Evolutionary conservation across 2,797 vertebrate genomes (phyloP), one percentile per base, ranked within the genome.

Genomic region (Fistularia tabacaria): DNA sequence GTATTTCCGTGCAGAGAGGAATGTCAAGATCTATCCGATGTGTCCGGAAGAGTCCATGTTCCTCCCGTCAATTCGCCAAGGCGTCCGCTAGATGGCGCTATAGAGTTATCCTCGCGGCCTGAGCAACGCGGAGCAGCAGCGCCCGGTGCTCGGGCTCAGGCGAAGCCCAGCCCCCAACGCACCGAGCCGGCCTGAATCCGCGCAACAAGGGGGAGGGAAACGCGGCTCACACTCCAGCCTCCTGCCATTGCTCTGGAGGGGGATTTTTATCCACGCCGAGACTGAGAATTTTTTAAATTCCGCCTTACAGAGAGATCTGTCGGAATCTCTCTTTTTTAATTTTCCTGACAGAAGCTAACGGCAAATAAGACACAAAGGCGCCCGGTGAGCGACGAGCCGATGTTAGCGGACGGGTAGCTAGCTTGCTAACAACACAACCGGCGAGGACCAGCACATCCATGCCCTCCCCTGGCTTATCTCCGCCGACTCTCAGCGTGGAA

Each of bases 101-200:
- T 36, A 14, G 8, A 14, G n/a, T 49, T 25, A 56, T 38, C 13
- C 4, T 1, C 9, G 57, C 60, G 73, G 76, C 65, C 68, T 59
- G 13, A 7, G 43, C 42, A 11, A 36, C 47, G 36, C 59, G 56
- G 62, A 13, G 70, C 72, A 63, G 76, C 57, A 83, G 82, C 83
- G 77, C 79, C 67, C 69, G 75, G 49, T 57, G 72, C 76, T 63
- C 62, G 48, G 51, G 69, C 75, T 57, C 61, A 48, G 54, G 70
- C 54, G 38, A 38, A 59, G 80, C 87, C 86, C 88, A 84, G 80
- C 84, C 84, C 85, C 85, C 81, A 62, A 78, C 80, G 71, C 79
- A 38, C 64, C 69, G 65, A 62, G 66, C 85, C 85, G 71, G 83
- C 81, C 85, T 84, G 81, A 69, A 79, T 80, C 76, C 38, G 67